Conservation (phyloP, 2,113 vertebrate genomes). For the Siniperca chuatsi region DNA sequence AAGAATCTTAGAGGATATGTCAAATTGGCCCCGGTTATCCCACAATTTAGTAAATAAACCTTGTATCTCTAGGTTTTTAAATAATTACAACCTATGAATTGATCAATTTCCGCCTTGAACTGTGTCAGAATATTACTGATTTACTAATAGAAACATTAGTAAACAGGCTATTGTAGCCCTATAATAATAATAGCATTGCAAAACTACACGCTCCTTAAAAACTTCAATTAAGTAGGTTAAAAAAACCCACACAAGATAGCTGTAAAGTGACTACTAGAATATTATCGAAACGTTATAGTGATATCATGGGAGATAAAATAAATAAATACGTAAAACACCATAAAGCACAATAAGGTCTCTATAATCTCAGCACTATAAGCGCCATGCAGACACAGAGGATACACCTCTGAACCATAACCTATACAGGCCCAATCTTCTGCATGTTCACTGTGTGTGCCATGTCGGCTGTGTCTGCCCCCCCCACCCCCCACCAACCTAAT, state of each 20-base stretch:
- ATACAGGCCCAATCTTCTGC: slow-evolving; percentile 55
- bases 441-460: slow-evolving; percentile 61
- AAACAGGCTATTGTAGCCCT: not conserved
- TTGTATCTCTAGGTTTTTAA: not conserved
- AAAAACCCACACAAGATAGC: too few relatives aligned
- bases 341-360: not conserved
- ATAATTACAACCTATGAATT: slow-evolving; percentile 9
- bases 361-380: slow-evolving; percentile 3
- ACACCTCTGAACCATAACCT: slow-evolving; percentile 51
- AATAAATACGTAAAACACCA: slow-evolving; percentile 2
- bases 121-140: not conserved
- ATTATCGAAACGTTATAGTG: not conserved
- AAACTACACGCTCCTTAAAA: not conserved
- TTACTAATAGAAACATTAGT: not conserved
- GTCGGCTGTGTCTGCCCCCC: slow-evolving; percentile 49
- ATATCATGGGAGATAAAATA: not conserved
- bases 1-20: slow-evolving; percentile 82
- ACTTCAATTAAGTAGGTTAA: not conserved
- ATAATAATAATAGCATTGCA: slow-evolving; percentile 1
- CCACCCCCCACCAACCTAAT: slow-evolving; percentile 77
- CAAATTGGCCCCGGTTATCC: slow-evolving; percentile 86
- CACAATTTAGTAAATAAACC: slow-evolving; percentile 66
- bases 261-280: not conserved
- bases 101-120: not conserved
- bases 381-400: slow-evolving; percentile 33